Conservation (phyloP, 2,113 vertebrate species). For the Theristicus caerulescens region DNA sequence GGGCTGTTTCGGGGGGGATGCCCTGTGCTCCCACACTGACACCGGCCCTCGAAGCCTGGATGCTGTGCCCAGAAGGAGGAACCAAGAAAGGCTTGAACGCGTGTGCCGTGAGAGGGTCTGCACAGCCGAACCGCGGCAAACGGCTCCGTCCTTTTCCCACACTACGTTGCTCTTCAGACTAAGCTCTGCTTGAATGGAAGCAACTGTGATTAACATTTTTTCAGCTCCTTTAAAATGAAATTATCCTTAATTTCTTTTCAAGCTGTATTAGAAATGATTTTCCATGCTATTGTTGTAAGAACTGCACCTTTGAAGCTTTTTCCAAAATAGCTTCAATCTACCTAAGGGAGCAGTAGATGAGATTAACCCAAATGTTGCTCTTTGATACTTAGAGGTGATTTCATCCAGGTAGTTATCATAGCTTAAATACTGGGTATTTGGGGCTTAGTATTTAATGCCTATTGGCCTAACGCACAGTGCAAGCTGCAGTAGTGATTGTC, state of each 20-base stretch:
- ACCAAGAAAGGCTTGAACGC: background rate
- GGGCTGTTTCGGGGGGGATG: background rate
- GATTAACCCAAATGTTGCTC: background rate
- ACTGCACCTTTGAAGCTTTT: background rate
- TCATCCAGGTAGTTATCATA: background rate
- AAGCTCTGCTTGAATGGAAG: background rate
- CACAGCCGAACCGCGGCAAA: background rate
- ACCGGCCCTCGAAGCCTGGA: rapidly evolving
- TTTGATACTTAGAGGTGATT: background rate
- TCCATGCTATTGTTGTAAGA: background rate
- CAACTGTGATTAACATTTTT: background rate
- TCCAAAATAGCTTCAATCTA: background rate
- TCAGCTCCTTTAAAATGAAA: background rate
- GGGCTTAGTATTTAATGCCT: background rate
- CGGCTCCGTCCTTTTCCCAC: background rate
- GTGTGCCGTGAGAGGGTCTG: rapidly evolving
- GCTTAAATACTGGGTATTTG: background rate
- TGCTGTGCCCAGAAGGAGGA: background rate
- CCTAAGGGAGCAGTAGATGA: background rate
- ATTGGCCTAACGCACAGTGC: background rate
- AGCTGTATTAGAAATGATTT: background rate
- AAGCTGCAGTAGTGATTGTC: background rate
- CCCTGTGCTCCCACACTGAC: background rate
- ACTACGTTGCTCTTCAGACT: background rate
- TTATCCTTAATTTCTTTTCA: background rate